These are phyloP conservation scores for Serilophus lunatus DNA, from an alignment of 2,113 vertebrate species.

Conservation along the genomic window DNA sequence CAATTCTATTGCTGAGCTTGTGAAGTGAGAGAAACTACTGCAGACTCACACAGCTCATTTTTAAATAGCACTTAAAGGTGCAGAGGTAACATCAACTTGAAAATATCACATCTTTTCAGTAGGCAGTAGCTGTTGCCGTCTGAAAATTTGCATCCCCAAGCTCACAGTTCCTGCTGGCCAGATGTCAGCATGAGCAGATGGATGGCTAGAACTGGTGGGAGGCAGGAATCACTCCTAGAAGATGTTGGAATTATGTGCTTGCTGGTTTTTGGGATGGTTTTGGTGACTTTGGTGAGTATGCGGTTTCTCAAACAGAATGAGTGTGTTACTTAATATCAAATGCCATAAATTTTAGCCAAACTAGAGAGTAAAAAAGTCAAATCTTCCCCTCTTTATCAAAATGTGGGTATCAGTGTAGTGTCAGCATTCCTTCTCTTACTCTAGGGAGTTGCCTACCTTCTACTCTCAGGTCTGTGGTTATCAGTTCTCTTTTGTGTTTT, in stretches of 20 bases:
- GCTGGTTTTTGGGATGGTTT: neutral
- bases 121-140: neutral
- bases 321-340: neutral
- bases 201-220: neutral
- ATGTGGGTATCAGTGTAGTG: neutral
- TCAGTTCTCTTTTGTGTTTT: neutral
- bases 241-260: neutral
- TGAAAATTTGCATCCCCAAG: neutral
- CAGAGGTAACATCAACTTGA: neutral
- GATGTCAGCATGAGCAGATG: neutral
- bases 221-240: neutral
- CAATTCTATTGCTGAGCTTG: neutral
- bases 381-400: neutral
- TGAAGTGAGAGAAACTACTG: neutral
- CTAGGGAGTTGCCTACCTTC: neutral
- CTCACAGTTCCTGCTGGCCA: neutral
- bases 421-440: neutral
- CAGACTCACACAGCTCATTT: neutral
- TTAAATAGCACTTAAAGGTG: neutral
- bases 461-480: neutral
- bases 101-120: neutral
- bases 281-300: neutral
- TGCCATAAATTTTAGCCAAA: neutral
- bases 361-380: neutral
- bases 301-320: neutral